Evolutionary conservation across 1,140 invertebrate genomes (phyloP), one percentile per base, ranked within the genome.

Genomic region (Papilio dardanus): DNA sequence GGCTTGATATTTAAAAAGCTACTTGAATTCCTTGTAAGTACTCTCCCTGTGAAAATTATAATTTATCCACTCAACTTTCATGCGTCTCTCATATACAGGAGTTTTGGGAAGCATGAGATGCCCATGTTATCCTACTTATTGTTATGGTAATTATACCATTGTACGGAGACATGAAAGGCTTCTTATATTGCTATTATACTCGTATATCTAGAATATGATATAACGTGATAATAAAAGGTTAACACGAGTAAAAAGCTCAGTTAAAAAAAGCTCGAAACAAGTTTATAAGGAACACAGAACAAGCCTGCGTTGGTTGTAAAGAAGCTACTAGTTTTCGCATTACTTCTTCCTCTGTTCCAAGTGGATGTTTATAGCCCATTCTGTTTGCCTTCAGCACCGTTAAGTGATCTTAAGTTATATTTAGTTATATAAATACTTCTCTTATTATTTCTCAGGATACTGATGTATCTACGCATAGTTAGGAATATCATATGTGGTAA

Each of bases 91-190:
- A 62, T 30, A 50, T 50, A 28, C 24, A 14, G 24, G 54, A 62
- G 54, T 14, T 62, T 62, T 62, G 10, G 54, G 54, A 62, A 12
- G 54, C 24, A 24, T 24, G 50, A 54, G 50, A 24, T 62, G 12
- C 54, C 54, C 24, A 62, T 28, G 50, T 24, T 42, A 2, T 58
- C 21, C 21, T 21, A 24, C 12, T 62, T 28, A 62, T 62, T 62
- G 24, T 62, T 62, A 62, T 62, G 54, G 21, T 62, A 62, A 62
- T 62, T 28, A 62, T 62, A 62, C 54, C 54, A 62, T 62, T 62
- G 24, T 62, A 16, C 12, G 5, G 8, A 14, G 0, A 62, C 30
- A 30, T 62, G 30, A 62, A 62, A 24, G 1, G 54, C 54, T 14
- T 58, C 30, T 14, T 10, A 14, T 62, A 28, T 28, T 62, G 24